phyloP scores from a whole-genome alignment of 2,113 vertebrate genomes.

The Alouatta palliata region DNA sequence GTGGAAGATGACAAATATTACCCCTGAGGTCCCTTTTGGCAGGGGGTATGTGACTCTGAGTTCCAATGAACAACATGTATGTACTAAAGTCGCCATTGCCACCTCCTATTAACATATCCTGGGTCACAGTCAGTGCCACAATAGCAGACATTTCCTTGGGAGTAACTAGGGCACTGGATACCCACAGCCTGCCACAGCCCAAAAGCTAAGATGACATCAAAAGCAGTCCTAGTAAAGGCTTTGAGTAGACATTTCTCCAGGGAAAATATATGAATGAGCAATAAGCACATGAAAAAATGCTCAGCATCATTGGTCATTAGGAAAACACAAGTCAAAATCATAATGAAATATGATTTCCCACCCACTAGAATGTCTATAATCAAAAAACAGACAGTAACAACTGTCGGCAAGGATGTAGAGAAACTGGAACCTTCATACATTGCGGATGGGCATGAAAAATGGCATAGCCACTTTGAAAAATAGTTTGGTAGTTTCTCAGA shows the following conservation, averaged over 20 bases:
- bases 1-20: background rate
- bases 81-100: background rate
- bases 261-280: background rate
- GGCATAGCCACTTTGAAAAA: background rate
- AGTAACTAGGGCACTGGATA: background rate
- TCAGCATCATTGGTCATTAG: background rate
- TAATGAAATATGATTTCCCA: background rate
- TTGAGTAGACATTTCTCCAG: background rate
- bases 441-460: background rate
- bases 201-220: background rate
- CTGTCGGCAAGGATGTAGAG: background rate
- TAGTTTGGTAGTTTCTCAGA: background rate
- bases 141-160: background rate
- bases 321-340: constrained; percentile 6
- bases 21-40: background rate
- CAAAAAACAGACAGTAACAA: background rate
- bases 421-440: background rate
- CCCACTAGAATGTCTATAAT: background rate
- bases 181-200: background rate
- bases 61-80: background rate
- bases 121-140: background rate
- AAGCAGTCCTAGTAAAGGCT: background rate
- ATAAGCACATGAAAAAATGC: background rate
- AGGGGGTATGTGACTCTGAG: background rate
- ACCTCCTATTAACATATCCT: background rate